Evolutionary conservation across 2,888 invertebrate genomes (phyloP).

Genomic region (Dryomyza anilis): DNA sequence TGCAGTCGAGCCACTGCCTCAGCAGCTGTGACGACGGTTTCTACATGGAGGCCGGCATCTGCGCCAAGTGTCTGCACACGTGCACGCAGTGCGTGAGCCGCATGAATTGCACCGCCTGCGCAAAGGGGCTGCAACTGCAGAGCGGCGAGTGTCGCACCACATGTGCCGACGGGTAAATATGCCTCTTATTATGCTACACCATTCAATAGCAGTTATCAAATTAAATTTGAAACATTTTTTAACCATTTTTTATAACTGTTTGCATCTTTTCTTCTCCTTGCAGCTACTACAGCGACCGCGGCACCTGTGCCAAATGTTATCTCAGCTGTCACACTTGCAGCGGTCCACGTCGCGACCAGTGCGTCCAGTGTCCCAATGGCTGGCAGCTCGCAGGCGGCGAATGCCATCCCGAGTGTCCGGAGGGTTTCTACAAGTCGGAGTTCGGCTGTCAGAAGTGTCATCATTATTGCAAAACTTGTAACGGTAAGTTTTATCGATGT

Average conservation of each 20-base stretch:
- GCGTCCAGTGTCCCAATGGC: slow-evolving; percentile 79
- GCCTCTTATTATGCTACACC: background rate
- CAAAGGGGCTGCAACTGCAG: slow-evolving; percentile 77
- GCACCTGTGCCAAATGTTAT: slow-evolving; percentile 82
- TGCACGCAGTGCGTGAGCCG: slow-evolving; percentile 79
- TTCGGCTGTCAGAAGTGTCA: slow-evolving; percentile 88
- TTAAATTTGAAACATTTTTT: no score
- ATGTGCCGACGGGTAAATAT: slow-evolving; percentile 71
- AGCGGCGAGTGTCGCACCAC: slow-evolving; percentile 82
- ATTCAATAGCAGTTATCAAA: background rate
- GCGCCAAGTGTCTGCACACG: slow-evolving; percentile 79
- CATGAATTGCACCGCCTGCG: slow-evolving; percentile 80
- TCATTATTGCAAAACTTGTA: slow-evolving; percentile 85
- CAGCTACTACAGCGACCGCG: slow-evolving; percentile 86
- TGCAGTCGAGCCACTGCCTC: slow-evolving; percentile 77
- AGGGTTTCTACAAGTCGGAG: slow-evolving; percentile 82
- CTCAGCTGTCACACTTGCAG: slow-evolving; percentile 84
- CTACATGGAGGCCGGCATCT: slow-evolving; percentile 74
- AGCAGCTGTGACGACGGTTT: slow-evolving; percentile 77
- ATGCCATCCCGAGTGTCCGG: slow-evolving; percentile 84
- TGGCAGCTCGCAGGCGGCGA: slow-evolving; percentile 85
- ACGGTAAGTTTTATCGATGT: slow-evolving; percentile 64
- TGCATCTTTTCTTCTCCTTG: slow-evolving; percentile 26
- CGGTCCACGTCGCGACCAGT: slow-evolving; percentile 83
- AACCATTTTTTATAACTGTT: background rate